These are phyloP conservation scores for Junonia oenone DNA, from an alignment of 2,888 invertebrate species.

Conservation along the genomic window DNA sequence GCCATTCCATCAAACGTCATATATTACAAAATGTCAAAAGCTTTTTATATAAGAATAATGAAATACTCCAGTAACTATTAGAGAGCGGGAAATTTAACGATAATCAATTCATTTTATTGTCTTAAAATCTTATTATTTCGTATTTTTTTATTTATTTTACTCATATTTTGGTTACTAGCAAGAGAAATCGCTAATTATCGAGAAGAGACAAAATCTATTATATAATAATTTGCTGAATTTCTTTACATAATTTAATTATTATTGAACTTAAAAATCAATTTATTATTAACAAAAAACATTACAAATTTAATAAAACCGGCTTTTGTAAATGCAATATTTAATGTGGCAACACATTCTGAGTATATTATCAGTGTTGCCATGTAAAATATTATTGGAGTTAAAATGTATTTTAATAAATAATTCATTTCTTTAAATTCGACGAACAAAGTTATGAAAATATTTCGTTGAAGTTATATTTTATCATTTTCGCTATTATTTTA, in stretches of 20 bases:
- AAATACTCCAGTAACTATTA: background rate
- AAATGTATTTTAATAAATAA: too few species aligned
- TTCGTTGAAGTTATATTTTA: background rate
- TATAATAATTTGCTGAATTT: background rate
- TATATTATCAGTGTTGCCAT: too few species aligned
- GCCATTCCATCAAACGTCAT: constrained; percentile 1
- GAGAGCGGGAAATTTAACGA: constrained; percentile 3
- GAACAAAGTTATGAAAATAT: background rate
- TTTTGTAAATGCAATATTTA: too few species aligned
- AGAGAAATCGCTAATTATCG: background rate
- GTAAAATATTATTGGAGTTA: too few species aligned
- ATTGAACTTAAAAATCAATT: background rate
- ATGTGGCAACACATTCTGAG: too few species aligned
- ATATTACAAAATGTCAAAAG: constrained; percentile 4
- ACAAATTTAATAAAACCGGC: too few species aligned
- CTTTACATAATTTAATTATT: background rate
- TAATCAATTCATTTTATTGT: constrained; percentile 27
- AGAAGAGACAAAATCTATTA: background rate
- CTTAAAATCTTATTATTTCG: constrained; percentile 7
- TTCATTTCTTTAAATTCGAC: too few species aligned
- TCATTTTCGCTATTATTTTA: too few species aligned
- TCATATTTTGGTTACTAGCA: background rate
- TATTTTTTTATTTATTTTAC: too few species aligned
- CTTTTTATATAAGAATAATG: background rate
- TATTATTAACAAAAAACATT: too few species aligned